phyloP scores from a whole-genome alignment of 2,797 vertebrate species.

The Darevskia mixta region DNA sequence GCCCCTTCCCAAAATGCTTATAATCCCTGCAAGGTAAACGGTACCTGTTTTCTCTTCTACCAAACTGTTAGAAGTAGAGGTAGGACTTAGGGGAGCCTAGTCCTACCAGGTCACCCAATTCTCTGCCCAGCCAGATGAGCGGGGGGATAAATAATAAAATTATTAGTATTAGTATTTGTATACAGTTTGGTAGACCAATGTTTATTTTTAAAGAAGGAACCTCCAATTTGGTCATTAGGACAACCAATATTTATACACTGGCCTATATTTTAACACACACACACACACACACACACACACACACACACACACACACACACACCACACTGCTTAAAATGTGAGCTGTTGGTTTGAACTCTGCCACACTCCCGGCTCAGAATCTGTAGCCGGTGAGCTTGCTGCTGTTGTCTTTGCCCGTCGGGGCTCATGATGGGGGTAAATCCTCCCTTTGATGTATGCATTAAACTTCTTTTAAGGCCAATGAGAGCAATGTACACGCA shows the following conservation, averaged over 20 bases:
- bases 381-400: slow-evolving; percentile 62
- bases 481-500: slow-evolving; percentile 70
- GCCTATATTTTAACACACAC: slow-evolving; percentile 41
- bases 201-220: slow-evolving; percentile 21
- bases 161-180: no score
- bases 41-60: neutral
- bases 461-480: slow-evolving; percentile 76
- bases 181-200: neutral
- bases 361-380: neutral
- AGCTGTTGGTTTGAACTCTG: slow-evolving; percentile 61
- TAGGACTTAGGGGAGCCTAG: neutral
- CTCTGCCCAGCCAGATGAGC: neutral
- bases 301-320: neutral
- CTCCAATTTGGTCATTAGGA: neutral
- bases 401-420: slow-evolving; percentile 74
- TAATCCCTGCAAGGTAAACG: neutral
- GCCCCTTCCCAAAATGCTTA: neutral
- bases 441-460: slow-evolving; percentile 76
- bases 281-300: neutral
- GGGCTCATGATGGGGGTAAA: slow-evolving; percentile 70
- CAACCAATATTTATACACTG: slow-evolving; percentile 46
- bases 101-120: neutral
- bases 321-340: slow-evolving; percentile 49
- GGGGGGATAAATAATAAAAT: no score
- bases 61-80: neutral